phyloP scores from a whole-genome alignment of 2,113 vertebrate species.

The Platysteira castanea region DNA sequence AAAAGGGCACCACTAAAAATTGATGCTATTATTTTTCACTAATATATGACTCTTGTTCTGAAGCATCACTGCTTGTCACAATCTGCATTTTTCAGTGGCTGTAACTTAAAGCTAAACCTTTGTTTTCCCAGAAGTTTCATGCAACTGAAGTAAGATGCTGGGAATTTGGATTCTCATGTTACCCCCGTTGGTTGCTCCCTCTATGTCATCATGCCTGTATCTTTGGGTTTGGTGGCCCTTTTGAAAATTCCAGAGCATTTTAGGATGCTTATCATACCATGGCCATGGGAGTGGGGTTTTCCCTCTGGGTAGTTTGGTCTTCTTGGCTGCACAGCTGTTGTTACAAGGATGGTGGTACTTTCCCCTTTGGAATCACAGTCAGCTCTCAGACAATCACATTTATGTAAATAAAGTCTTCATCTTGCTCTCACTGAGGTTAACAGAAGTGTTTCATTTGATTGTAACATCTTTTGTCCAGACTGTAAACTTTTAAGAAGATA shows the following conservation, averaged over 20 bases:
- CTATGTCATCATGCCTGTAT: neutral
- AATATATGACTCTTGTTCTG: neutral
- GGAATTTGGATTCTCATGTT: neutral
- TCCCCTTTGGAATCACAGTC: neutral
- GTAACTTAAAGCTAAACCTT: neutral
- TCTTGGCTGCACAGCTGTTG: neutral
- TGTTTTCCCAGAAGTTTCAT: neutral
- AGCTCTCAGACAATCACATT: neutral
- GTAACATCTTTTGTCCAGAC: neutral
- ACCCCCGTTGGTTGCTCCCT: neutral
- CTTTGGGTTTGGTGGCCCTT: neutral
- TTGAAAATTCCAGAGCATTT: neutral
- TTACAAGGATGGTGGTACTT: neutral
- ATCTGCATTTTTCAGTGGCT: neutral
- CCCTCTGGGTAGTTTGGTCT: neutral
- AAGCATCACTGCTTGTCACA: neutral
- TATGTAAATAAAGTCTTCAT: neutral
- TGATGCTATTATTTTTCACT: slow-evolving; percentile 2
- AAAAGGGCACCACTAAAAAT: slow-evolving; percentile 19
- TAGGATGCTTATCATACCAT: neutral
- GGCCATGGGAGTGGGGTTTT: neutral
- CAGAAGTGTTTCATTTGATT: neutral
- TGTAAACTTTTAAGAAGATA: neutral
- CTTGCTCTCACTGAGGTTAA: neutral
- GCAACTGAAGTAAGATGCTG: neutral